Conservation (phyloP, 35 echinoderm and acorn worm species). For the Patiria miniata region DNA sequence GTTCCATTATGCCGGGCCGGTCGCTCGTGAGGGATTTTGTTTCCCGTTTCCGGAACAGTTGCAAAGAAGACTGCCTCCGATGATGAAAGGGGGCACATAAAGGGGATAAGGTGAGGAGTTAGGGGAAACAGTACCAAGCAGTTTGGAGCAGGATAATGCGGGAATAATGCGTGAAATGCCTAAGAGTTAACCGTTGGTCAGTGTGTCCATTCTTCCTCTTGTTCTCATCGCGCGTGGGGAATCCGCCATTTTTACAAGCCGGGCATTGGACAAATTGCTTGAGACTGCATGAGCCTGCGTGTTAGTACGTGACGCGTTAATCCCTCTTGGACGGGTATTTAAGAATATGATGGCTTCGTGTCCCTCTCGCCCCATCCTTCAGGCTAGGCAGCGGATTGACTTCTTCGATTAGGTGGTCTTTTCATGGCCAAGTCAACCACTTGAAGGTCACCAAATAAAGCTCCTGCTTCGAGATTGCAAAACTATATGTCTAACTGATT, state of each 20-base stretch:
- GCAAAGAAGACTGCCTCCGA: conserved; percentile 9
- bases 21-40: conserved; percentile 1
- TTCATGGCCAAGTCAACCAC: conserved; percentile 12
- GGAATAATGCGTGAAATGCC: conserved; percentile 16
- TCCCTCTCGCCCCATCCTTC: no score
- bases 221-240: background rate
- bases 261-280: no score
- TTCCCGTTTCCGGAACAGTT: conserved; percentile 22
- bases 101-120: background rate
- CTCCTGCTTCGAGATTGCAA: no score
- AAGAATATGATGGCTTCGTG: no score
- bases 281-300: no score
- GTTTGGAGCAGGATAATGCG: conserved; percentile 4
- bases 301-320: no score
- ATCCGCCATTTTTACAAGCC: no score
- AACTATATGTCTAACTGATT: no score
- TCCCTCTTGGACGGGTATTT: no score
- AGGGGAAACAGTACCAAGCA: conserved; percentile 1
- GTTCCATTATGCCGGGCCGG: background rate
- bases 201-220: background rate
- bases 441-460: background rate
- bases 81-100: background rate
- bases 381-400: no score
- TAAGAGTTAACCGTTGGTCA: background rate
- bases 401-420: background rate